Evolutionary conservation across 2,888 invertebrate species (phyloP).

Genomic region (Coenonympha glycerion): DNA sequence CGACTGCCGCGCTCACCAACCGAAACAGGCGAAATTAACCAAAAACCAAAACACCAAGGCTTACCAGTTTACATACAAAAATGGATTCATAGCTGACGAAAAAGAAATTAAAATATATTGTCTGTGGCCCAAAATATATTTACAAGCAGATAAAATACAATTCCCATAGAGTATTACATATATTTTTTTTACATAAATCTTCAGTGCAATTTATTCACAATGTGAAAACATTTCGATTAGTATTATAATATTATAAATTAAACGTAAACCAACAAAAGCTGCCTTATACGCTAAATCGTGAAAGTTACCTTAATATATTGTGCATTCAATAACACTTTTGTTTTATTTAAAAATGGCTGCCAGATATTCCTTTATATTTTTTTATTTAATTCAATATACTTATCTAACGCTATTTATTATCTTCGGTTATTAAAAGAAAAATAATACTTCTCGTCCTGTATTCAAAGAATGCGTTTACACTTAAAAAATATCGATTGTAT

Average conservation of each 20-base stretch:
- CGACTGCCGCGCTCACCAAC: slow-evolving; percentile 40
- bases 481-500: slow-evolving; percentile 52
- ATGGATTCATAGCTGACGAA: slow-evolving; percentile 25
- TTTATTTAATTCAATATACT: slow-evolving; percentile 37
- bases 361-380: slow-evolving; percentile 28
- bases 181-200: slow-evolving; percentile 56
- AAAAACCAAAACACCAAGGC: slow-evolving; percentile 33
- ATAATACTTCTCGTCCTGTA: slow-evolving; percentile 61
- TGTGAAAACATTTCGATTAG: slow-evolving; percentile 42
- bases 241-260: slow-evolving; percentile 41
- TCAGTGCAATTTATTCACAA: slow-evolving; percentile 67
- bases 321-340: slow-evolving; percentile 28
- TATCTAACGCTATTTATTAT: slow-evolving; percentile 68
- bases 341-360: slow-evolving; percentile 28
- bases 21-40: slow-evolving; percentile 24
- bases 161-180: slow-evolving; percentile 53
- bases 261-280: slow-evolving; percentile 40
- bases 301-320: slow-evolving; percentile 36
- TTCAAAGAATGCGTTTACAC: slow-evolving; percentile 52
- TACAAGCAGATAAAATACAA: slow-evolving; percentile 50
- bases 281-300: slow-evolving; percentile 49
- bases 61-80: slow-evolving; percentile 30
- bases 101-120: slow-evolving; percentile 31
- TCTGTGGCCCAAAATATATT: slow-evolving; percentile 36
- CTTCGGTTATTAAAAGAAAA: slow-evolving; percentile 50